phyloP scores from a whole-genome alignment of 2,797 vertebrate genomes.

The Miichthys miiuy region DNA sequence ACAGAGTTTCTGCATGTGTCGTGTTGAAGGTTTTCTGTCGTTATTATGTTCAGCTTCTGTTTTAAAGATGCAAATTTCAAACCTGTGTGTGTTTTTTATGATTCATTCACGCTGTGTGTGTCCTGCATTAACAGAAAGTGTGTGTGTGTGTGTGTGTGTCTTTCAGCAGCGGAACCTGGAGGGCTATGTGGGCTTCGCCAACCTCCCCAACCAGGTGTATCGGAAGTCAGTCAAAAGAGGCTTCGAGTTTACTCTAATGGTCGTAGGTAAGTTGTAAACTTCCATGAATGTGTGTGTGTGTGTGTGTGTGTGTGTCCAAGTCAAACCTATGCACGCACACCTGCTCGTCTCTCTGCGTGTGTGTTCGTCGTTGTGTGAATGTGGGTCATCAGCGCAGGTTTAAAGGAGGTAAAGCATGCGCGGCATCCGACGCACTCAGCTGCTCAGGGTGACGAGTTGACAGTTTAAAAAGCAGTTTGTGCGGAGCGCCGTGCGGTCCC shows the following conservation, averaged over 20 bases:
- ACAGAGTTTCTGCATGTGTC: conserved; percentile 7
- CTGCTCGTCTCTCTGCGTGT: conserved; percentile 26
- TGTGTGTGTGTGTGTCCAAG: not conserved
- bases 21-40: not conserved
- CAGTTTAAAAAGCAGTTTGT: conserved; percentile 35
- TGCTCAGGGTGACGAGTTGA: conserved; percentile 42
- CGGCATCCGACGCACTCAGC: conserved; percentile 38
- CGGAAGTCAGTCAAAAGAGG: conserved; percentile 88
- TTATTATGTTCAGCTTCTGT: not conserved
- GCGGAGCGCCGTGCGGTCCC: not conserved
- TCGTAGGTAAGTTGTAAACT: conserved; percentile 84
- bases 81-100: not conserved
- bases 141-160: conserved; percentile 22
- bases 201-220: conserved; percentile 89
- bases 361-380: conserved; percentile 37
- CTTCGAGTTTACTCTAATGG: conserved; percentile 89
- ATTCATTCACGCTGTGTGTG: not conserved
- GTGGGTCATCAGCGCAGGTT: conserved; percentile 18
- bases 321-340: conserved; percentile 18
- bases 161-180: conserved; percentile 87
- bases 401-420: conserved; percentile 28
- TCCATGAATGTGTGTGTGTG: not conserved
- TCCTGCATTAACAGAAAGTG: conserved; percentile 5
- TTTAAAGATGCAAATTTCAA: not conserved
- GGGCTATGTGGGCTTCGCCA: conserved; percentile 88